These are phyloP conservation scores for Pangasius krempfi DNA, from an alignment of 2,797 vertebrate species.

Conservation along the genomic window DNA sequence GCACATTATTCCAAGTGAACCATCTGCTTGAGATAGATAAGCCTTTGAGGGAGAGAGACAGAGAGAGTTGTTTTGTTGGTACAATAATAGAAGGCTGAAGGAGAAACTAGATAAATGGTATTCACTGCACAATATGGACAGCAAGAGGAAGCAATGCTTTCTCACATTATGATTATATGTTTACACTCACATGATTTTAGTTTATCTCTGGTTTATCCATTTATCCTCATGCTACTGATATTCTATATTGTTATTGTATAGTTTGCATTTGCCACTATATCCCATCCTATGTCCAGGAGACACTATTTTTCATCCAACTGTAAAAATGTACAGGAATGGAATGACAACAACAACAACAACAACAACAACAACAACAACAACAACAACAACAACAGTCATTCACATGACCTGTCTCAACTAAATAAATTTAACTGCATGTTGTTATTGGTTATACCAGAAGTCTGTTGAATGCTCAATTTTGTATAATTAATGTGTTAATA, in stretches of 20 bases:
- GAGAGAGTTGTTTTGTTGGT: not conserved
- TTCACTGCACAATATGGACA: not conserved
- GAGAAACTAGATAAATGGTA: not conserved
- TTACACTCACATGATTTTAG: not conserved
- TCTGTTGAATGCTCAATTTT: not conserved
- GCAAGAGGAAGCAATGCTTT: not conserved
- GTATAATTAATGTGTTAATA: not conserved
- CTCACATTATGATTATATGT: not conserved
- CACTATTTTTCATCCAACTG: not conserved
- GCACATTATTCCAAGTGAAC: conserved; percentile 99
- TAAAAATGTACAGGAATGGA: not conserved
- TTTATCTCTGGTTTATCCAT: not conserved
- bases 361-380: not conserved
- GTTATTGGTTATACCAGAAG: not conserved
- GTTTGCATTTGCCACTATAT: not conserved
- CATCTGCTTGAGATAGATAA: conserved; percentile 99
- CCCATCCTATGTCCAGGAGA: no score
- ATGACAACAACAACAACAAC: not conserved
- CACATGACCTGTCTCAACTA: not conserved
- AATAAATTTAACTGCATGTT: not conserved
- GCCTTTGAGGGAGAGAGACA: conserved; percentile 87
- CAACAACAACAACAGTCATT: not conserved
- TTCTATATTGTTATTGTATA: not conserved
- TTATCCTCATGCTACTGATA: not conserved
- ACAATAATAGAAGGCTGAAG: not conserved